Evolutionary conservation across 2,888 invertebrate genomes (phyloP).

Genomic region (Drosophila eohydei): DNA sequence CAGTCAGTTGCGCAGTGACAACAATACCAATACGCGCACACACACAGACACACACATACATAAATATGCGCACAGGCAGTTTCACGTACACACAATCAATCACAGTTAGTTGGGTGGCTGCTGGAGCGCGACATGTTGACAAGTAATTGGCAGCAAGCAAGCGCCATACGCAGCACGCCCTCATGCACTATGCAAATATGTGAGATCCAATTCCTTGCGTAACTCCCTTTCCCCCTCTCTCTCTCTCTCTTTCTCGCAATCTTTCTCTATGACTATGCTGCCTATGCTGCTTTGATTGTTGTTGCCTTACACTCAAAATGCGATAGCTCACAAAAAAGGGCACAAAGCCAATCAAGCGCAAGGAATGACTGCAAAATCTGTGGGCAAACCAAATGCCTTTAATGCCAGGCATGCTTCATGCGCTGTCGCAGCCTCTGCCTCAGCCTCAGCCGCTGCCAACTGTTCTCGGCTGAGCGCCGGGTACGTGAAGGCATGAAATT

Average conservation of each 20-base stretch:
- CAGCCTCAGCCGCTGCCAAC: not conserved
- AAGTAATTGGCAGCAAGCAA: slow-evolving; percentile 60
- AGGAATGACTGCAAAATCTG: slow-evolving; percentile 75
- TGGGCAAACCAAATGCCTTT: slow-evolving; percentile 68
- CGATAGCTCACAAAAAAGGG: slow-evolving; percentile 37
- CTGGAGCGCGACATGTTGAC: slow-evolving; percentile 65
- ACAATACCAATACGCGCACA: slow-evolving; percentile 7
- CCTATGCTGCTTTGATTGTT: slow-evolving; percentile 11
- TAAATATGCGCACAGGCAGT: not conserved
- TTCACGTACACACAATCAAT: slow-evolving; percentile 62
- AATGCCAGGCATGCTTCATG: slow-evolving; percentile 54
- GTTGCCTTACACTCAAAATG: slow-evolving; percentile 28
- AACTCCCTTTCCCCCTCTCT: not conserved
- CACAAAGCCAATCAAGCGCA: slow-evolving; percentile 69
- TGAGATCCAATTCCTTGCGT: slow-evolving; percentile 9
- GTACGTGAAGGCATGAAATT: slow-evolving; percentile 68
- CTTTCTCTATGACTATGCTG: slow-evolving; percentile 2
- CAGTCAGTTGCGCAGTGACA: slow-evolving; percentile 19
- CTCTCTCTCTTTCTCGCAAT: not conserved
- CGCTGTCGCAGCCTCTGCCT: slow-evolving; percentile 12
- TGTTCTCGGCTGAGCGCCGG: slow-evolving; percentile 60
- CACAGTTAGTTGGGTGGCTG: slow-evolving; percentile 51
- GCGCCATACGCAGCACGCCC: slow-evolving; percentile 44
- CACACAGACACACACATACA: slow-evolving; percentile 14
- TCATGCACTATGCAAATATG: slow-evolving; percentile 57